Conservation (phyloP, 2,888 invertebrate genomes). For the Empis stercorea region DNA sequence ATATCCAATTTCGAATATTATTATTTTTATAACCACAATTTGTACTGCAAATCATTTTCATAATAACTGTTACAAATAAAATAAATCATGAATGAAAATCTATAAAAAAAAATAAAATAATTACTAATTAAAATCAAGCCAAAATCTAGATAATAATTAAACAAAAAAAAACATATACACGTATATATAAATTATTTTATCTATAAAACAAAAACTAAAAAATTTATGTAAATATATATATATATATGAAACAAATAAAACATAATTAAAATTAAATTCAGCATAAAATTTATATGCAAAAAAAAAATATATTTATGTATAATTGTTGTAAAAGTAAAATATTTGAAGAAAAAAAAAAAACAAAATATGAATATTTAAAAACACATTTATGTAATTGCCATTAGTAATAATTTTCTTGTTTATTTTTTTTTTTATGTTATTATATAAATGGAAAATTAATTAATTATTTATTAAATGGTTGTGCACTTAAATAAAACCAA, state of each 20-base stretch:
- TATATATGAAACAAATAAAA: not conserved
- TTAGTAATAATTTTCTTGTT: not conserved
- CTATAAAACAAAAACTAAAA: too few species aligned
- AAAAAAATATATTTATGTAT: not conserved
- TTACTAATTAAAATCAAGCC: not conserved
- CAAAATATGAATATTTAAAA: too few species aligned
- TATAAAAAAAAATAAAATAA: not conserved
- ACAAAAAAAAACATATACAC: constrained; percentile 7
- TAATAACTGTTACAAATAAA: not conserved
- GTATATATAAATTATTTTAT: not conserved
- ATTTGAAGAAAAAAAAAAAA: too few species aligned
- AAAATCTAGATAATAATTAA: constrained; percentile 3
- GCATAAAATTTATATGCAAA: constrained; percentile 5
- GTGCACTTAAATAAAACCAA: constrained; percentile 12
- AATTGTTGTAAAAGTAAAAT: too few species aligned
- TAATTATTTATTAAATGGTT: constrained; percentile 11
- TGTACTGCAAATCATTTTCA: too few species aligned
- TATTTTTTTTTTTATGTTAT: not conserved
- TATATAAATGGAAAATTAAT: not conserved
- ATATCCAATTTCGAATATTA: too few species aligned
- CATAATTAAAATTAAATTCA: constrained; percentile 2
- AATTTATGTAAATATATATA: constrained; percentile 1
- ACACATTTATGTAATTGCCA: too few species aligned
- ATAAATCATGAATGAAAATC: not conserved
- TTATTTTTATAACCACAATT: too few species aligned